A percentile compares a stretch with the other conserved stretches of the same genome.
These are phyloP conservation scores for Pongo pygmaeus DNA, from an alignment of 2,113 vertebrate species.

Conservation along the genomic window DNA sequence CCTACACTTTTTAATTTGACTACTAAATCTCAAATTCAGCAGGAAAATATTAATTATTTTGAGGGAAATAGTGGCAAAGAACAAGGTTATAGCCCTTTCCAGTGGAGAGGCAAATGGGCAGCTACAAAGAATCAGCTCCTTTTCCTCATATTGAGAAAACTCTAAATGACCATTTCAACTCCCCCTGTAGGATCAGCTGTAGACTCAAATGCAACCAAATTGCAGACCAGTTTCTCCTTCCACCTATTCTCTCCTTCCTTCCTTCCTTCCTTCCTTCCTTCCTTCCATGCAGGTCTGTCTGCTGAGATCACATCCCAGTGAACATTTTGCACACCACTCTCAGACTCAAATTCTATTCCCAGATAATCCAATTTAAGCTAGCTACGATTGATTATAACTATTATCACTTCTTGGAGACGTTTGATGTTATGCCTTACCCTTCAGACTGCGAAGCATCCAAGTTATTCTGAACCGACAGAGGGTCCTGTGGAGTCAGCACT, in stretches of 20 bases:
- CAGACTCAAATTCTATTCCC: constrained; percentile 9
- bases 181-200: neutral
- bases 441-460: constrained; percentile 13
- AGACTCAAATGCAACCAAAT: neutral
- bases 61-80: neutral
- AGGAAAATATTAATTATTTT: neutral
- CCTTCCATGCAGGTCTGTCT: neutral
- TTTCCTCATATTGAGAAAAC: neutral
- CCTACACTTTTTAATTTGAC: neutral
- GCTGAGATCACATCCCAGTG: neutral
- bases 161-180: neutral
- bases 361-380: constrained; percentile 18
- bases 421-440: neutral
- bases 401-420: neutral
- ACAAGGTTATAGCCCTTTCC: neutral
- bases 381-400: neutral
- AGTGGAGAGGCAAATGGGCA: neutral
- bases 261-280: neutral
- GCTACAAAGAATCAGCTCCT: neutral
- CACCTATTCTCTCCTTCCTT: neutral
- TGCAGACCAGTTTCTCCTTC: neutral
- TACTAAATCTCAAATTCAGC: constrained; percentile 21
- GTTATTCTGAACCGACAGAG: neutral
- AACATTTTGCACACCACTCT: neutral
- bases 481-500: neutral